Conservation (phyloP, 2,797 vertebrate genomes). For the Pygocentrus nattereri region DNA sequence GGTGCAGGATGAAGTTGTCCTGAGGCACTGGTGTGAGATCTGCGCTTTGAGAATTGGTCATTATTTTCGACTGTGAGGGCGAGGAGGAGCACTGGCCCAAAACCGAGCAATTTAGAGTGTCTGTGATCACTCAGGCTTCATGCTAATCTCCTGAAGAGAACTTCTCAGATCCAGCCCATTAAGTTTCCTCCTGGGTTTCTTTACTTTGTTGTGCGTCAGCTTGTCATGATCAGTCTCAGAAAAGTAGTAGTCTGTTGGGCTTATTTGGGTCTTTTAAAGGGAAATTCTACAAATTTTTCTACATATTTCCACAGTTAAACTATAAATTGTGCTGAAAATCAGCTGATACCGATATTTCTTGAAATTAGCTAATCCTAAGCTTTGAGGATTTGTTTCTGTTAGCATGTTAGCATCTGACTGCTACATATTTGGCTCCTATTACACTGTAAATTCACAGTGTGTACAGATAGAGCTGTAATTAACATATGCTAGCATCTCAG, state of each 20-base stretch:
- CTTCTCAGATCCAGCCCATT: background rate
- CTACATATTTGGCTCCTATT: no score
- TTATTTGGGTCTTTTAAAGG: background rate
- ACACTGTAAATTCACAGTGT: no score
- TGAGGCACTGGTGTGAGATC: background rate
- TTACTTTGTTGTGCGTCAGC: background rate
- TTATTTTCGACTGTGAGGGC: background rate
- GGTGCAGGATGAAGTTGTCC: background rate
- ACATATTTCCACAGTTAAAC: no score
- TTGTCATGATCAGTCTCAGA: background rate
- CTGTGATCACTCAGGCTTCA: conserved; percentile 16
- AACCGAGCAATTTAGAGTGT: background rate
- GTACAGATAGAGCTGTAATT: no score
- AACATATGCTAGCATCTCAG: no score
- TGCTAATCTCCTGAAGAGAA: background rate
- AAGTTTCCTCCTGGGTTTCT: background rate
- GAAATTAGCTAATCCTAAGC: no score
- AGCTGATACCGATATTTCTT: no score
- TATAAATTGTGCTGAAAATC: no score
- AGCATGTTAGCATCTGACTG: no score
- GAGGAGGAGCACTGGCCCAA: background rate
- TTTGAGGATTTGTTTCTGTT: no score
- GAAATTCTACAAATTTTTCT: background rate
- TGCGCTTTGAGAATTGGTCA: background rate
- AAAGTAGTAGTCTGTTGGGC: no score